Conservation (phyloP, 2,113 vertebrate genomes). For the Cepphus grylle region DNA sequence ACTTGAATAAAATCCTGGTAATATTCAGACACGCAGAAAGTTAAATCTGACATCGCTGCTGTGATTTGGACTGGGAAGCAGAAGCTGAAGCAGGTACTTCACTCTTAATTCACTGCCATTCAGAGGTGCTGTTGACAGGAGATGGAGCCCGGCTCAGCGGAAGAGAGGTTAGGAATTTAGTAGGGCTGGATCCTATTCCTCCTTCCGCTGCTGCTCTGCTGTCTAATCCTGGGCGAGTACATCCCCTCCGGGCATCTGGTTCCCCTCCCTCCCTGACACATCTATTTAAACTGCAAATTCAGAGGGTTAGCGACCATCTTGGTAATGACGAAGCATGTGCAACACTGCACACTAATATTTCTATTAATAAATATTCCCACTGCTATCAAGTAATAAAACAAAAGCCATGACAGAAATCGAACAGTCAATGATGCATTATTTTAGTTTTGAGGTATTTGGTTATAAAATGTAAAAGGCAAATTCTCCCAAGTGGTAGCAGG, state of each 20-base stretch:
- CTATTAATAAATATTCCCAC: not conserved
- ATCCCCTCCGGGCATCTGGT: not conserved
- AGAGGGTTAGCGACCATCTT: not conserved
- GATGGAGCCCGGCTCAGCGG: not conserved
- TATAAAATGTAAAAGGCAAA: not conserved
- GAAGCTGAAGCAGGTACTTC: slow-evolving; percentile 1
- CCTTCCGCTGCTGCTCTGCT: not conserved
- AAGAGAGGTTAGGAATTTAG: slow-evolving; percentile 28
- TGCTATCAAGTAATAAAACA: not conserved
- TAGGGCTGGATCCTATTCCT: slow-evolving; percentile 36
- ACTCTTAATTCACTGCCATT: not conserved
- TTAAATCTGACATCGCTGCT: not conserved
- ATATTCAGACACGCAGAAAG: not conserved
- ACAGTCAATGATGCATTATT: not conserved
- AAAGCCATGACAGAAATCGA: not conserved
- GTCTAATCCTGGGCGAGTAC: slow-evolving; percentile 10
- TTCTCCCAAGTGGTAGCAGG: not conserved
- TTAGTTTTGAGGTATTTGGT: not conserved
- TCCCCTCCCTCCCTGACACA: slow-evolving; percentile 4
- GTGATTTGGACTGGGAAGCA: not conserved
- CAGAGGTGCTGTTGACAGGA: slow-evolving; percentile 33
- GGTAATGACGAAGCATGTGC: not conserved
- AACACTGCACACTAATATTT: not conserved
- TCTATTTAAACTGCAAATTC: slow-evolving; percentile 5
- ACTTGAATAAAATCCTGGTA: not conserved